A percentile compares a stretch with the other conserved stretches of the same genome.
Conservation (phyloP, 2,113 vertebrate species). For the Camelus dromedarius region DNA sequence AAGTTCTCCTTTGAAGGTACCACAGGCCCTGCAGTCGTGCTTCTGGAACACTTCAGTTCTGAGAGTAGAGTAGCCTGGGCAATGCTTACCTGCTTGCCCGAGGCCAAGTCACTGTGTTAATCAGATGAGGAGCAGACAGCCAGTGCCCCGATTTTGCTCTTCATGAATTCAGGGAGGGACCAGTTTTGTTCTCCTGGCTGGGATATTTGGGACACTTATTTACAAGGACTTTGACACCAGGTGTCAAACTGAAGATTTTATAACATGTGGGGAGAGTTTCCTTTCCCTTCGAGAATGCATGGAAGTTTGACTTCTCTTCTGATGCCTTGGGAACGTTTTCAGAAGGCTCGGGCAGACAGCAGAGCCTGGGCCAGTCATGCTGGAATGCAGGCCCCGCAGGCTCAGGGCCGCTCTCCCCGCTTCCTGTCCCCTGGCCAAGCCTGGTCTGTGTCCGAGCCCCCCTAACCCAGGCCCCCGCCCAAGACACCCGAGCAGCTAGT, state of each 20-base stretch:
- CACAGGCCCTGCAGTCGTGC: neutral
- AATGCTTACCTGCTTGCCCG: neutral
- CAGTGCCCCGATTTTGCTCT: neutral
- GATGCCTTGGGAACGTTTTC: too few relatives aligned
- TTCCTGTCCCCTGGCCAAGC: too few relatives aligned
- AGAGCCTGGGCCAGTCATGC: neutral
- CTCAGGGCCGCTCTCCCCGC: rapidly evolving
- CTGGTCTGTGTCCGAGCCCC: neutral
- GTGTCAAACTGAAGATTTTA: neutral
- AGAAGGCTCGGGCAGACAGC: neutral
- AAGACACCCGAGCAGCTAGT: neutral
- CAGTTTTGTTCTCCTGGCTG: rapidly evolving
- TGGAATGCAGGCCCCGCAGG: neutral
- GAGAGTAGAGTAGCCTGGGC: neutral
- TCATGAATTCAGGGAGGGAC: neutral
- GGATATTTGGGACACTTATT: neutral
- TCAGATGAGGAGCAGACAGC: neutral
- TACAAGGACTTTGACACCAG: neutral
- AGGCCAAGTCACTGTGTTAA: neutral
- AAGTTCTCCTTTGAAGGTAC: constrained; percentile 91
- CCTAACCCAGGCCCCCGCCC: neutral
- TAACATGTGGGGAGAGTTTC: neutral
- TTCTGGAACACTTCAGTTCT: neutral
- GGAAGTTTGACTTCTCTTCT: neutral
- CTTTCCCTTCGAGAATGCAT: neutral